phyloP scores from a whole-genome alignment of 2,797 vertebrate genomes.

The Tiaroga cobitis region DNA sequence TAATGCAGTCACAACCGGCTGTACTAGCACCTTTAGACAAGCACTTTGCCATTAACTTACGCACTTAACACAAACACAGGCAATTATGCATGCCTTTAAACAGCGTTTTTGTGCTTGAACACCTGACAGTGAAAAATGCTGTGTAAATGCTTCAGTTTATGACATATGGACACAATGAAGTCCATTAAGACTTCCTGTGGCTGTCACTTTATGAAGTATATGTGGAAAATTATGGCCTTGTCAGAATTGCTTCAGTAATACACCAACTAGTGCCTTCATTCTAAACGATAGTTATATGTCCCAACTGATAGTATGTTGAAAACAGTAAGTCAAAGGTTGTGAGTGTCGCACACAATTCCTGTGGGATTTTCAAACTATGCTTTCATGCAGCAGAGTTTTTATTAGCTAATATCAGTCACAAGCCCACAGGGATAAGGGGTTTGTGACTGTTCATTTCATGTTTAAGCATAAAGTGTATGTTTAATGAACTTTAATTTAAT shows the following conservation, averaged over 20 bases:
- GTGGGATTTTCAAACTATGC: neutral
- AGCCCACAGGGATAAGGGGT: neutral
- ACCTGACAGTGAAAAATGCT: constrained; percentile 26
- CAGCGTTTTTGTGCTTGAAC: constrained; percentile 1
- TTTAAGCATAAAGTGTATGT: neutral
- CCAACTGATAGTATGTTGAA: neutral
- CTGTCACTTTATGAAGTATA: neutral
- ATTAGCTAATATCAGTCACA: neutral
- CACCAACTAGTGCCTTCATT: neutral
- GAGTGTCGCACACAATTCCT: neutral
- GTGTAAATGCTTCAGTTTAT: neutral
- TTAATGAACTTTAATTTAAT: neutral
- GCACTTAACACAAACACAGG: constrained; percentile 40
- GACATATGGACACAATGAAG: constrained; percentile 23
- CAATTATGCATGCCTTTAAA: constrained; percentile 28
- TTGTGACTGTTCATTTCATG: neutral
- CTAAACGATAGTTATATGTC: neutral
- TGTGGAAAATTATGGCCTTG: constrained; percentile 6
- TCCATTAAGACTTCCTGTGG: constrained; percentile 30
- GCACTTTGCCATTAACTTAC: constrained; percentile 28
- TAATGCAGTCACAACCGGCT: constrained; percentile 20
- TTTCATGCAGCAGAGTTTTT: neutral
- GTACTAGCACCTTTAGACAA: constrained; percentile 16
- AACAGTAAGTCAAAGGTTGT: constrained; percentile 15
- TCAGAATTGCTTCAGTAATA: neutral